Evolutionary conservation across 2,113 vertebrate species (phyloP), one percentile per base, ranked within the genome.

Genomic region (Copsychus sechellarum): DNA sequence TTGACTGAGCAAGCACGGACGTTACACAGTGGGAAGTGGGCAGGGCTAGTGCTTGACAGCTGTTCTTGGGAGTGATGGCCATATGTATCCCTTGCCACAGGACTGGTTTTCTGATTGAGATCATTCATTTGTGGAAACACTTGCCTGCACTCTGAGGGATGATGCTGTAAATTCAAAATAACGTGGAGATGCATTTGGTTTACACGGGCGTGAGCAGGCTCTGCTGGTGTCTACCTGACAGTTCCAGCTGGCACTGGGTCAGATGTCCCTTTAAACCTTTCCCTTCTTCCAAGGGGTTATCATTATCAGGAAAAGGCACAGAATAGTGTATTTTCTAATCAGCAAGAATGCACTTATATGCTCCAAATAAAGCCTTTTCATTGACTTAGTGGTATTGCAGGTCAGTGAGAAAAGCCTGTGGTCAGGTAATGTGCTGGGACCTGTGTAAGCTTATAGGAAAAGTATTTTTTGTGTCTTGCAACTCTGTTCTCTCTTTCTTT

Each of bases 31-130:
- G 94, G 94, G 96, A 96, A 95, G 88, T 94, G 95, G 95, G 94
- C 90, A 94, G 94, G 92, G 81, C 94, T 80, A 83, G 84, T 90
- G 92, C 94, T 90, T 97, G 95, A 95, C 95, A 96, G 95, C 94
- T 96, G 93, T 96, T 96, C 87, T 96, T 94, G 93, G 91, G 87
- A 94, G 71, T 92, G 93, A 93, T 96, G 94, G 92, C 94, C 95
- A 95, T 97, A 96, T 96, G 96, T 77, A 96, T 94, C 84, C 95
- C 84, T 91, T 95, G 96, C 94, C 91, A 96, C 91, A 94, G 93
- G 81, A 97, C 92, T 88, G 87, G 62, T 62, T 95, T 95, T 86
- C 94, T 95, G 95, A 95, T 95, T 92, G 96, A 95, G 95, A 95
- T 95, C 74, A 94, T 90, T 95, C 94, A 70, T 91, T 97, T 91